A percentile compares a stretch with the other conserved stretches of the same genome.
These are phyloP conservation scores for Drosophila birchii DNA, from an alignment of 2,888 invertebrate species.

Conservation along the genomic window DNA sequence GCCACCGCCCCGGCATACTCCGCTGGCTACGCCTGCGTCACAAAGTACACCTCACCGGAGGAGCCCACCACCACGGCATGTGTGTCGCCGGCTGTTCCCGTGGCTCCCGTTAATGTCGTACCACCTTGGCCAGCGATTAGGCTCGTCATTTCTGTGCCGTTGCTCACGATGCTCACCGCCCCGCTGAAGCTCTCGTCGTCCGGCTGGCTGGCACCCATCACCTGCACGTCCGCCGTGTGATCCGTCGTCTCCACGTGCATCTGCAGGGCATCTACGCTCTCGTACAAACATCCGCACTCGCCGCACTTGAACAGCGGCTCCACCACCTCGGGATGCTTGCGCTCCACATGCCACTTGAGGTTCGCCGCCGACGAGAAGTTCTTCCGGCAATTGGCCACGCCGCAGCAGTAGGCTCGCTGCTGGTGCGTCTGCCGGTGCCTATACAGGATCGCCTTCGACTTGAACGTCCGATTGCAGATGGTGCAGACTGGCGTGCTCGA, in stretches of 20 bases:
- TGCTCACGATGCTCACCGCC: conserved; percentile 70
- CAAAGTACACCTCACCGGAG: conserved; percentile 79
- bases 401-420: conserved; percentile 84
- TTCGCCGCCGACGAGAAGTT: conserved; percentile 83
- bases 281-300: conserved; percentile 87
- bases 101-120: conserved; percentile 25
- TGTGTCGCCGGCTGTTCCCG: conserved; percentile 56
- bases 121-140: conserved; percentile 61
- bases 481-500: conserved; percentile 87
- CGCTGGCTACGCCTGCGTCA: conserved; percentile 81
- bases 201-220: conserved; percentile 4
- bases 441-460: conserved; percentile 87
- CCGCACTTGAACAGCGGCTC: conserved; percentile 85
- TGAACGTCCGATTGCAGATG: conserved; percentile 87
- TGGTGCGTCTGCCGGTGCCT: conserved; percentile 88
- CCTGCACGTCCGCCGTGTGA: conserved; percentile 53
- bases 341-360: conserved; percentile 82
- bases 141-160: conserved; percentile 66
- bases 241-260: conserved; percentile 84
- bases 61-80: conserved; percentile 79
- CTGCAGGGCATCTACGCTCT: conserved; percentile 87
- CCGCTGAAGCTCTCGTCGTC: conserved; percentile 59
- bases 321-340: conserved; percentile 80
- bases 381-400: conserved; percentile 84
- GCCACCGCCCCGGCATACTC: conserved; percentile 64